Percentiles rank a stretch among this genome's conserved stretches.
These are phyloP conservation scores for Aurelia aurita DNA, from an alignment of 30 jellyfish, hydroid and myxozoan genomes.

Conservation along the genomic window DNA sequence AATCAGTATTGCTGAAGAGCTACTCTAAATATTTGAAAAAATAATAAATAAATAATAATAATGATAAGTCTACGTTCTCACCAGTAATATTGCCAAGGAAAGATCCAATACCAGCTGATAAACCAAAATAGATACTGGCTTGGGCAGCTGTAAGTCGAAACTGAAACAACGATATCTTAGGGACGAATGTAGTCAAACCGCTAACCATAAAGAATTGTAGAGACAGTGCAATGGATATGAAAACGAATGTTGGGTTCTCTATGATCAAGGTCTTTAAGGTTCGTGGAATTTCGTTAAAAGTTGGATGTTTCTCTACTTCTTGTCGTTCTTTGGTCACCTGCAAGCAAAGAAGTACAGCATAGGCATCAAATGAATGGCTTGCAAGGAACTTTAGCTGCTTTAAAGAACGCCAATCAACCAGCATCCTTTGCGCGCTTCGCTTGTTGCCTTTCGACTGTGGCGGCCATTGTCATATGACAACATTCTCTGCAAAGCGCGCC, in stretches of 20 bases:
- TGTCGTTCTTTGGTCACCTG: not conserved
- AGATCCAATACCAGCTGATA: constrained; percentile 44
- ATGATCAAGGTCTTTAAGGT: constrained; percentile 31
- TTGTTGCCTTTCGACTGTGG: too few species aligned
- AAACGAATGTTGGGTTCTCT: constrained; percentile 57
- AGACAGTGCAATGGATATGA: constrained; percentile 59
- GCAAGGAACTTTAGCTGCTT: too few species aligned
- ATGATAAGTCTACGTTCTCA: not conserved
- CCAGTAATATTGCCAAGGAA: constrained; percentile 63
- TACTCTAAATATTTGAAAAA: too few species aligned
- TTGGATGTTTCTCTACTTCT: not conserved
- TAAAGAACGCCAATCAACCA: too few species aligned
- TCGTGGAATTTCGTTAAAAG: constrained; percentile 14
- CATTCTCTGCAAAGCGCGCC: too few species aligned
- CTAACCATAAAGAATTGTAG: constrained; percentile 21
- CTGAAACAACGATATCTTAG: constrained; percentile 73
- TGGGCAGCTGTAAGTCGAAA: constrained; percentile 64
- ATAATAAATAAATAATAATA: too few species aligned
- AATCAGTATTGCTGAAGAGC: too few species aligned
- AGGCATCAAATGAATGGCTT: too few species aligned
- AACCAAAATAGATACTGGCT: constrained; percentile 46
- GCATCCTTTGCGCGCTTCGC: too few species aligned
- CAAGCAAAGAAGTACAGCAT: not conserved
- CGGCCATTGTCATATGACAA: too few species aligned
- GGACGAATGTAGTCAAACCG: constrained; percentile 65